A percentile compares a stretch with the other conserved stretches of the same genome.
These are phyloP conservation scores for Coleophora flavipennella DNA, from an alignment of 2,888 invertebrate genomes.

Conservation along the genomic window DNA sequence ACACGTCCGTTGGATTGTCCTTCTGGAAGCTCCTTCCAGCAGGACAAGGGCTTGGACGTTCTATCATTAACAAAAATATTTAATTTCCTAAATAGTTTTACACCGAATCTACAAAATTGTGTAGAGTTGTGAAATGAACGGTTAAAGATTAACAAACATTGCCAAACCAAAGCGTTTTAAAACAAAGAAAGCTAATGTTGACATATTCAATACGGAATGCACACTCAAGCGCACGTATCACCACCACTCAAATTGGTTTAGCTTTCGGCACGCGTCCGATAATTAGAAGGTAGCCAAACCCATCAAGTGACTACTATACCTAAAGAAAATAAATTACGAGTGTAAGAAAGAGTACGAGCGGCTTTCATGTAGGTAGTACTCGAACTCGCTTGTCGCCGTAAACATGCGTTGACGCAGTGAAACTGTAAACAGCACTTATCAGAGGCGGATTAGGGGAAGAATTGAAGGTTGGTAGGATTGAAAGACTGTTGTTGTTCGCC, in stretches of 20 bases:
- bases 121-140: no score
- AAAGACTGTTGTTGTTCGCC: no score
- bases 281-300: slow-evolving; percentile 57
- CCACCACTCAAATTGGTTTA: slow-evolving; percentile 48
- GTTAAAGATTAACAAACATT: slow-evolving; percentile 13
- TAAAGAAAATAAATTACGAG: slow-evolving; percentile 61
- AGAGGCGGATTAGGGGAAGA: no score
- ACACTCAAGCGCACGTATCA: slow-evolving; percentile 46
- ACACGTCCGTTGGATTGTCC: no score
- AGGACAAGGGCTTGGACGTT: no score
- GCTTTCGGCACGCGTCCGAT: slow-evolving; percentile 61
- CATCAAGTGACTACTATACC: slow-evolving; percentile 55
- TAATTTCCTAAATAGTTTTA: no score
- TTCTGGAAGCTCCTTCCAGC: no score
- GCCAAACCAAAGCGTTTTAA: slow-evolving; percentile 3
- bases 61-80: no score
- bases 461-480: no score
- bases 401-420: slow-evolving; percentile 38
- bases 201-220: slow-evolving; percentile 58
- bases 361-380: slow-evolving; percentile 30
- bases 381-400: slow-evolving; percentile 19
- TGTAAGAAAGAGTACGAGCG: slow-evolving; percentile 26
- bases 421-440: slow-evolving; percentile 48
- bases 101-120: no score
- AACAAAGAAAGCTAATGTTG: slow-evolving; percentile 48